Evolutionary conservation across 2,797 vertebrate genomes (phyloP).

Genomic region (Sphaeramia orbicularis): DNA sequence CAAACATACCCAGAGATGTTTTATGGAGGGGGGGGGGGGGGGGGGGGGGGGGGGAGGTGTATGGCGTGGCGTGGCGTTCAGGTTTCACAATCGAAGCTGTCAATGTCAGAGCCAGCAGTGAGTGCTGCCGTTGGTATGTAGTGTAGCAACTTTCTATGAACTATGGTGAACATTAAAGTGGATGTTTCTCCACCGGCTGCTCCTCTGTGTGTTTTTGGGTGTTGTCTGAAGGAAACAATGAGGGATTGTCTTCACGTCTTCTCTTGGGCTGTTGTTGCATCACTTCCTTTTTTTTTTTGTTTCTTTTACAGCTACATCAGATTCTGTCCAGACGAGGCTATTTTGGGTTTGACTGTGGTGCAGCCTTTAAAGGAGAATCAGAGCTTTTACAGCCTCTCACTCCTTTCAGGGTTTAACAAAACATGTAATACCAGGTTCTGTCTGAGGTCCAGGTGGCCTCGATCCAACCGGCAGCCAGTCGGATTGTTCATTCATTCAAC

Average conservation of each 20-base stretch:
- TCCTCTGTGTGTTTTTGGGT: slow-evolving; percentile 70
- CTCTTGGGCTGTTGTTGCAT: slow-evolving; percentile 65
- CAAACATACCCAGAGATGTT: slow-evolving; percentile 35
- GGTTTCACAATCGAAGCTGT: slow-evolving; percentile 52
- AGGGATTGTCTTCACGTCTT: slow-evolving; percentile 70
- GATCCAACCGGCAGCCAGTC: slow-evolving; percentile 4
- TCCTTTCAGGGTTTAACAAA: slow-evolving; percentile 63
- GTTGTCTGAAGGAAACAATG: slow-evolving; percentile 72
- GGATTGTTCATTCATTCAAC: no score
- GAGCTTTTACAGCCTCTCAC: not conserved
- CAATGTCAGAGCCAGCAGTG: slow-evolving; percentile 17
- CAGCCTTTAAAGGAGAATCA: slow-evolving; percentile 21
- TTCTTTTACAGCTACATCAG: slow-evolving; percentile 38
- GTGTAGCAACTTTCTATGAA: slow-evolving; percentile 49
- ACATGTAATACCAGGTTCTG: slow-evolving; percentile 7
- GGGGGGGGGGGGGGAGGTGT: no score
- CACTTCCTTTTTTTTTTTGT: slow-evolving; percentile 77
- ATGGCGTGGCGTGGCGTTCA: slow-evolving; percentile 13
- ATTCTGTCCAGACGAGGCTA: slow-evolving; percentile 51
- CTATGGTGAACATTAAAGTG: slow-evolving; percentile 36
- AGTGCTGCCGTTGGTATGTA: slow-evolving; percentile 43
- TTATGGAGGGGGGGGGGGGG: slow-evolving; percentile 10
- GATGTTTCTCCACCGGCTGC: slow-evolving; percentile 38
- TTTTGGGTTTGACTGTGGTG: slow-evolving; percentile 46
- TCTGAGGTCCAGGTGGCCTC: slow-evolving; percentile 19